Percentiles rank a stretch among this genome's conserved stretches.
Evolutionary conservation across 2,113 vertebrate species (phyloP).

Genomic region (Oreochromis spilurus): DNA sequence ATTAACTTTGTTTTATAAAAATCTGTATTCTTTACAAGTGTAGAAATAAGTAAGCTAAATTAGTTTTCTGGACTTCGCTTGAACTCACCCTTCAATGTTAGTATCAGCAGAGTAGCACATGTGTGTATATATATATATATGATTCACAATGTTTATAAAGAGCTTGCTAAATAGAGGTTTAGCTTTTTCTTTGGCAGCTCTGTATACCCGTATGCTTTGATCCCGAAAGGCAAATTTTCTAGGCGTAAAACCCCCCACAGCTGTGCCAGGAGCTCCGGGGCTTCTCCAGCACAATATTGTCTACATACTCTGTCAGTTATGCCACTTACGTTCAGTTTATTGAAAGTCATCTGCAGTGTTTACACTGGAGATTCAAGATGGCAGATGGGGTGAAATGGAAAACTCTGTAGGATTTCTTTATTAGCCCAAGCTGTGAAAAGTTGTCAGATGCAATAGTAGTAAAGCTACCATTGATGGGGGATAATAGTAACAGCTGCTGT

Average conservation of each 20-base stretch:
- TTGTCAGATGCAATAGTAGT: background rate
- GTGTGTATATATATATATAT: background rate
- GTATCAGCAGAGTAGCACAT: background rate
- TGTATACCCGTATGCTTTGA: background rate
- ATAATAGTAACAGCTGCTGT: background rate
- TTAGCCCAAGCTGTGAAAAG: background rate
- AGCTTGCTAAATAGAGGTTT: background rate
- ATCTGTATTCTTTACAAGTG: background rate
- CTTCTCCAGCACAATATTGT: background rate
- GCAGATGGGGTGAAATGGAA: background rate
- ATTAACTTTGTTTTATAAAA: background rate
- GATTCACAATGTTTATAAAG: background rate
- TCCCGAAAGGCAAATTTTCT: background rate
- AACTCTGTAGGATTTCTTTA: background rate
- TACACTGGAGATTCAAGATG: background rate
- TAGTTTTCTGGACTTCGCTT: background rate
- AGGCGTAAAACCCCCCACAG: background rate
- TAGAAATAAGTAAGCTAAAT: background rate
- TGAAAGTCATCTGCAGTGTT: background rate
- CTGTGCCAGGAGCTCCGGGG: background rate
- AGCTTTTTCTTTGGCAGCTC: background rate
- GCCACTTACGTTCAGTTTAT: background rate
- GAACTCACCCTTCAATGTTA: background rate
- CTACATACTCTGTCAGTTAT: constrained; percentile 2
- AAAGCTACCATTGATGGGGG: background rate